Percentiles rank a stretch among this genome's conserved stretches.
Conservation (phyloP, 2,797 vertebrate species). For the Bovichtus variegatus region DNA sequence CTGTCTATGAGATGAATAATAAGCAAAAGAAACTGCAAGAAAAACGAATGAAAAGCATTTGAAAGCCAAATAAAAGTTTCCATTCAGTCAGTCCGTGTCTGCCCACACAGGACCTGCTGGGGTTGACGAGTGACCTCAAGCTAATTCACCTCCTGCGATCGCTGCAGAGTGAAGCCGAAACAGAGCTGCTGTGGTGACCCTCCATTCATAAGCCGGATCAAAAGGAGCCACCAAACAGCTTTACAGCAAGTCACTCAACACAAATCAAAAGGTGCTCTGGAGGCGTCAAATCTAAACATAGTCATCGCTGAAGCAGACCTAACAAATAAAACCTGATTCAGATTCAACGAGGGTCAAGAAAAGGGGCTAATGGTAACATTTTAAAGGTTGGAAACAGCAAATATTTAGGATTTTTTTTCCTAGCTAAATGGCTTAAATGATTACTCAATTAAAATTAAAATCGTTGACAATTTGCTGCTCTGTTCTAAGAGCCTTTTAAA, state of each 20-base stretch:
- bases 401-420: too few relatives aligned
- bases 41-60: neutral
- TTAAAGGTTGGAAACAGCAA: neutral
- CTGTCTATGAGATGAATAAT: neutral
- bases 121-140: neutral
- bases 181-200: neutral
- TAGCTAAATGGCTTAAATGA: too few relatives aligned
- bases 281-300: conserved; percentile 27
- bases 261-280: conserved; percentile 15
- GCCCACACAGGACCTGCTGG: conserved; percentile 12
- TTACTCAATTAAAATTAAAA: too few relatives aligned
- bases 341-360: too few relatives aligned
- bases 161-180: neutral
- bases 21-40: neutral
- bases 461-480: too few relatives aligned
- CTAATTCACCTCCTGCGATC: neutral
- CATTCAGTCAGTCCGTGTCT: neutral
- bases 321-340: neutral
- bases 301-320: neutral
- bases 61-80: neutral
- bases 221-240: neutral
- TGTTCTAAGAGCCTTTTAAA: too few relatives aligned
- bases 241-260: neutral
- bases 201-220: neutral
- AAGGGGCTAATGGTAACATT: too few relatives aligned